Evolutionary conservation across 2,888 invertebrate genomes (phyloP), one percentile per base, ranked within the genome.

Genomic region (Patella ulyssiponensis): DNA sequence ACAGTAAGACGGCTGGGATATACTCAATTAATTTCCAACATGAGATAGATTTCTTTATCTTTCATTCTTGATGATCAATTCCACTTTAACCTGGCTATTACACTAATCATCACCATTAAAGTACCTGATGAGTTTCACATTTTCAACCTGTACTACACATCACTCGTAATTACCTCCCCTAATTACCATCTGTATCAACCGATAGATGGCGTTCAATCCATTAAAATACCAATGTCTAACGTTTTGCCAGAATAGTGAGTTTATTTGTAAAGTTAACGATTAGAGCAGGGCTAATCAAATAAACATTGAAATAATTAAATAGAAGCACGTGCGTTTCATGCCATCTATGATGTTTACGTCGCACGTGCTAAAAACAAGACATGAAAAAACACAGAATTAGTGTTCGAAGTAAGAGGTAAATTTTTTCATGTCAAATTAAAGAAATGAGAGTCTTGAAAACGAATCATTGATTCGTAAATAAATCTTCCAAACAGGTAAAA

Each of bases 221-320:
- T 64, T 64, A 64, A 64, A 64, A 64, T 64, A 64, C 64, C 23
- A 20, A 64, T 64, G 64, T 64, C 23, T 20, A 64, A 64, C 64
- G 64, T 64, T 64, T 64, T 64, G 14, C 64, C 64, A 64, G 64
- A 64, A 20, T 23, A 23, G 20, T 64, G 12, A 64, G 64, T 64
- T 64, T 64, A 64, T 64, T 64, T 64, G 64, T 64, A 23, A 64
- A 64, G 23, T 23, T 64, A 64, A 64, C 64, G 64, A 64, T 64
- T 20, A 64, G 64, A 64, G 23, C 64, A 64, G 64, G 20, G 20
- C 64, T 64, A 64, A 64, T 64, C 64, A 20, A 64, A 64, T 64
- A 64, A 64, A 64, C 64, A 64, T 64, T 64, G 20, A 20, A 64
- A 64, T 64, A 64, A 15, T 64, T 17, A 23, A 64, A 64, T 64